Base-by-base conservation (phyloP, 2,113 vertebrate genomes). In the Sakesphorus luctuosus region DNA sequence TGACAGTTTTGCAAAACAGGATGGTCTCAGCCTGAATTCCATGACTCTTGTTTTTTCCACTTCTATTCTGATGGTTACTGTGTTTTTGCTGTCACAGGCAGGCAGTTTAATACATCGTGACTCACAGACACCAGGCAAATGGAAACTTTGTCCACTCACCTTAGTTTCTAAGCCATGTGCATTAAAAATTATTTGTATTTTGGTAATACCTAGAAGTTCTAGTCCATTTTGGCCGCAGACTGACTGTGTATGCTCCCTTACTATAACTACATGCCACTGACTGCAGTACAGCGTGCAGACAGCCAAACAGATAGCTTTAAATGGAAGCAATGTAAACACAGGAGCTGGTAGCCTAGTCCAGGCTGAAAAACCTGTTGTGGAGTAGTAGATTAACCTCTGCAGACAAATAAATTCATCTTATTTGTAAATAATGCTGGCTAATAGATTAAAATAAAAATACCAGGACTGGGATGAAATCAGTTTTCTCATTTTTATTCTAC, bases 1-100 rank as follows among this genome's bases (percentile, higher is more conserved):
- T 1, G 0, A 80, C 50, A 77, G 24, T 67, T 96, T 88, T 80
- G 75, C 85, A 96, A 96, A 97, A 96, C 92, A 96, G 87, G 94
- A 94, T 96, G 73, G 56, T 67, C 53, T 26, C 44, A 81, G 56
- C 16, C 96, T 81, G 68, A 75, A 88, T 84, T 96, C 90, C 85
- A 63, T 67, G 47, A 55, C 59, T 68, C 29, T 82, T 66, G 0
- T 69, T 91, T 95, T 94, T 95, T 87, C 87, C 89, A 79, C 71
- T 94, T 63, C 87, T 72, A 75, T 74, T 68, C 83, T 0, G 0
- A 35, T 26, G 24, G 61, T 87, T 61, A 46, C 65, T 53, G 44
- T 69, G 56, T 53, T 90, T 88, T 90, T 73, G 69, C 62, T 74
- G 44, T 68, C 53, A 49, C 14, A 35, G 28, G 16, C 72, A 67